Evolutionary conservation across 2,797 vertebrate species (phyloP).

Genomic region (Galagoides demidoff): DNA sequence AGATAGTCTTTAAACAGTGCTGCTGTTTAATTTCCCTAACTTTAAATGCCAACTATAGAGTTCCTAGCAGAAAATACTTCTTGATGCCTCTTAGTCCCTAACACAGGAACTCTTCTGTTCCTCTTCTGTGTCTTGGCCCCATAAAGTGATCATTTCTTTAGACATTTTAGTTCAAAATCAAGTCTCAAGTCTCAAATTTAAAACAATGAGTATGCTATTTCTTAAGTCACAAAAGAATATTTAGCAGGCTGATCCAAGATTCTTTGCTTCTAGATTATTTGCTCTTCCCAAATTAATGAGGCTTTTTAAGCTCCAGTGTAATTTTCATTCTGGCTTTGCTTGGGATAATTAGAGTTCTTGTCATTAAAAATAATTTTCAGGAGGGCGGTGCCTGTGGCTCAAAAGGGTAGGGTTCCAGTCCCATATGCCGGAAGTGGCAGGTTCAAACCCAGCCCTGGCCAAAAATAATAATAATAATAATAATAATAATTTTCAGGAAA

Average conservation of each 20-base stretch:
- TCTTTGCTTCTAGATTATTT: slow-evolving; percentile 30
- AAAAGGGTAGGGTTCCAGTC: too few species aligned
- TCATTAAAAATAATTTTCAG: slow-evolving; percentile 38
- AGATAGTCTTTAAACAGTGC: background rate
- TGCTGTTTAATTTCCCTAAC: background rate
- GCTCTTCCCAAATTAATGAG: slow-evolving; percentile 43
- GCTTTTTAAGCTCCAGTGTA: slow-evolving; percentile 37
- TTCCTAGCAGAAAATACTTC: background rate
- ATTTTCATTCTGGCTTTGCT: slow-evolving; percentile 35
- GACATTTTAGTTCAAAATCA: slow-evolving; percentile 20
- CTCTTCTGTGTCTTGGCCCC: background rate
- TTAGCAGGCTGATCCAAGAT: slow-evolving; percentile 22
- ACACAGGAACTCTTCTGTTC: background rate
- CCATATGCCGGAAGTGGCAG: too few species aligned
- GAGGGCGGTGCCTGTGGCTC: too few species aligned
- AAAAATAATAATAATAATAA: too few species aligned
- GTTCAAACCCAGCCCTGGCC: too few species aligned
- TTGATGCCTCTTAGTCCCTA: background rate
- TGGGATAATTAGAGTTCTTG: background rate
- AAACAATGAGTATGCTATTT: background rate
- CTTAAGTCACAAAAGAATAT: slow-evolving; percentile 12
- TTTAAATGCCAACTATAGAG: slow-evolving; percentile 10
- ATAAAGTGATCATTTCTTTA: background rate
- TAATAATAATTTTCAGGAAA: slow-evolving; percentile 55
- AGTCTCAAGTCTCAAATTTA: slow-evolving; percentile 33